Percentiles rank a stretch among this genome's conserved stretches.
Conservation (phyloP, 92 coral and sea anemone species). For the Porites cylindrica region DNA sequence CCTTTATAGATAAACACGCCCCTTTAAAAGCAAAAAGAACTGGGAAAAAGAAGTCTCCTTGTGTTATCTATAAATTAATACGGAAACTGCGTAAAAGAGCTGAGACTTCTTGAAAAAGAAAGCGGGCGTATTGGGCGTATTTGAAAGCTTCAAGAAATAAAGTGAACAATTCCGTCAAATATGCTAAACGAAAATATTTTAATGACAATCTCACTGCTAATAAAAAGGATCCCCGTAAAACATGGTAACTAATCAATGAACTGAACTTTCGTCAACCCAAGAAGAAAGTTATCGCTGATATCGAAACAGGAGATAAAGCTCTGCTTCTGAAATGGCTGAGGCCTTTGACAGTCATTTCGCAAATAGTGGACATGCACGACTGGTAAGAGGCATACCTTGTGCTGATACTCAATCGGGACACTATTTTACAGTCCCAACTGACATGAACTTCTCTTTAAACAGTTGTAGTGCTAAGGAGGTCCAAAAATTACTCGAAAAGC, state of each 20-base stretch:
- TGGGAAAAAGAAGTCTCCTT: slow-evolving; percentile 36
- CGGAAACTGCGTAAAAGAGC: neutral
- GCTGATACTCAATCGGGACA: no score
- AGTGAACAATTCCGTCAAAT: neutral
- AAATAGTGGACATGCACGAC: neutral
- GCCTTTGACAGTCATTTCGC: neutral
- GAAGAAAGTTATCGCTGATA: neutral
- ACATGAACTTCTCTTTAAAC: neutral
- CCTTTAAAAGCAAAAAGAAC: slow-evolving; percentile 25
- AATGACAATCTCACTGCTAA: neutral
- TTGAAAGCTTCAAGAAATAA: neutral
- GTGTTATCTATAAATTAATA: slow-evolving; percentile 23
- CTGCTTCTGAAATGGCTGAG: slow-evolving; percentile 15
- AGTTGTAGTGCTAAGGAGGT: neutral
- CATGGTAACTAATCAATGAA: neutral
- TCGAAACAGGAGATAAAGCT: neutral
- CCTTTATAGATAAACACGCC: slow-evolving; percentile 31
- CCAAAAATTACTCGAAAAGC: neutral
- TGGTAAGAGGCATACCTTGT: no score
- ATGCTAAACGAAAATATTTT: neutral
- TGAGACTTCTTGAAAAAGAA: slow-evolving; percentile 26
- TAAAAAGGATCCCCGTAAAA: slow-evolving; percentile 19
- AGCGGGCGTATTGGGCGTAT: neutral
- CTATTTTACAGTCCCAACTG: no score
- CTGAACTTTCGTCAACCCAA: neutral